A percentile compares a stretch with the other conserved stretches of the same genome.
Evolutionary conservation across 2,888 invertebrate species (phyloP).

Genomic region (Caenorhabditis sp.): DNA sequence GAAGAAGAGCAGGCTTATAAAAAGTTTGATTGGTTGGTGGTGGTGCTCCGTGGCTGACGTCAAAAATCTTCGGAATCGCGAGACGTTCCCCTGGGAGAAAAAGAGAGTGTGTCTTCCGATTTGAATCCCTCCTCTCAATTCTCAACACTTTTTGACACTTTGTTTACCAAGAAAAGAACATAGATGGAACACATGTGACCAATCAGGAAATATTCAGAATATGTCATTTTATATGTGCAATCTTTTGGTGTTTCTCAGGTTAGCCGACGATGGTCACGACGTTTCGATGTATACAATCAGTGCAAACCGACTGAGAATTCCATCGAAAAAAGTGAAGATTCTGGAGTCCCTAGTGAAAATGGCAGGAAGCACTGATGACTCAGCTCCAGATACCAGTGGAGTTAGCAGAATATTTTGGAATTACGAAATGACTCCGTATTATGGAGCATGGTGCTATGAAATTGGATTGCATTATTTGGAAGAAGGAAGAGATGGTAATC

Average conservation of each 20-base stretch:
- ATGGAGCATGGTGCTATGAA: constrained; percentile 48
- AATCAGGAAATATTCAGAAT: not conserved
- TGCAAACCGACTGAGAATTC: constrained; percentile 25
- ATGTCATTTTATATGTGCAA: not conserved
- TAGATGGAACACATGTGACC: constrained; percentile 50
- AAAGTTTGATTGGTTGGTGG: constrained; percentile 65
- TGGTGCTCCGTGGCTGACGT: constrained; percentile 54
- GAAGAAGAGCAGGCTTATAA: constrained; percentile 50
- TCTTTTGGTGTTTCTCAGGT: constrained; percentile 47
- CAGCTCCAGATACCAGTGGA: constrained; percentile 42
- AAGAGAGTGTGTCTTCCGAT: constrained; percentile 14
- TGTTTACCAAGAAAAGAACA: constrained; percentile 50
- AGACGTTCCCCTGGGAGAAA: constrained; percentile 48
- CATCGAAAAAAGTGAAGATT: constrained; percentile 38
- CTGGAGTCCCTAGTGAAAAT: constrained; percentile 40
- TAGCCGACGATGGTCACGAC: constrained; percentile 66
- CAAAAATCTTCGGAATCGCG: constrained; percentile 62
- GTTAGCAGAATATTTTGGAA: constrained; percentile 65
- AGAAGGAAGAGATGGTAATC: constrained; percentile 41
- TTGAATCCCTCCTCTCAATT: constrained; percentile 3
- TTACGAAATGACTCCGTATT: constrained; percentile 52
- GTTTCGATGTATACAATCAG: constrained; percentile 70
- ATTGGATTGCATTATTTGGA: constrained; percentile 44
- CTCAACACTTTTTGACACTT: constrained; percentile 60
- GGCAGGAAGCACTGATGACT: constrained; percentile 24